phyloP scores from a whole-genome alignment of 2,888 invertebrate genomes.

The Dexiosoma caninum region DNA sequence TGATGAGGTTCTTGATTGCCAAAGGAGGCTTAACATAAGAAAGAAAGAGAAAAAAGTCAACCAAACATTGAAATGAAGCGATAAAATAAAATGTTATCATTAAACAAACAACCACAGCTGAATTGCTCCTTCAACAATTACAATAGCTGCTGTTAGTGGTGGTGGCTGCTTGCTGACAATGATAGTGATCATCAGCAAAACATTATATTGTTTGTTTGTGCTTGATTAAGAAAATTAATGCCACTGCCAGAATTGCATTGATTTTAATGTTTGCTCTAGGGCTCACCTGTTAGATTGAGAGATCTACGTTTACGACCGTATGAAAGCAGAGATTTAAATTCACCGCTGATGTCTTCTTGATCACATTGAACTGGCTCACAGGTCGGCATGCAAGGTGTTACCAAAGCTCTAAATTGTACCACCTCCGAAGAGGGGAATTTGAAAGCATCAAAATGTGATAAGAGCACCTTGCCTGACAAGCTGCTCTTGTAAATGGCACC shows the following conservation, averaged over 20 bases:
- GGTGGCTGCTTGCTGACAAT: conserved; percentile 34
- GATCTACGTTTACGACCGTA: conserved; percentile 87
- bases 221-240: conserved; percentile 46
- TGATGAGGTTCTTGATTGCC: conserved; percentile 51
- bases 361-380: conserved; percentile 96
- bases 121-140: conserved; percentile 50
- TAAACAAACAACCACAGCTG: conserved; percentile 55
- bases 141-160: conserved; percentile 28
- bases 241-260: conserved; percentile 16
- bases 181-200: conserved; percentile 40
- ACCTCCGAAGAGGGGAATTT: conserved; percentile 97
- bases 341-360: conserved; percentile 89
- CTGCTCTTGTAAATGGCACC: conserved; percentile 92
- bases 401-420: conserved; percentile 96
- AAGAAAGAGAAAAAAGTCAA: conserved; percentile 44
- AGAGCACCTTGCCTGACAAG: conserved; percentile 87
- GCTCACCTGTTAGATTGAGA: conserved; percentile 78
- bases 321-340: conserved; percentile 88
- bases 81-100: conserved; percentile 67
- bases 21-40: conserved; percentile 52
- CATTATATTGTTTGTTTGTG: conserved; percentile 45
- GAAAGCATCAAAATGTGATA: conserved; percentile 96
- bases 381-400: conserved; percentile 94
- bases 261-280: conserved; percentile 7
- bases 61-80: conserved; percentile 61